Evolutionary conservation across 2,888 invertebrate species (phyloP), one percentile per base, ranked within the genome.

Genomic region (Stegophylla sp.): DNA sequence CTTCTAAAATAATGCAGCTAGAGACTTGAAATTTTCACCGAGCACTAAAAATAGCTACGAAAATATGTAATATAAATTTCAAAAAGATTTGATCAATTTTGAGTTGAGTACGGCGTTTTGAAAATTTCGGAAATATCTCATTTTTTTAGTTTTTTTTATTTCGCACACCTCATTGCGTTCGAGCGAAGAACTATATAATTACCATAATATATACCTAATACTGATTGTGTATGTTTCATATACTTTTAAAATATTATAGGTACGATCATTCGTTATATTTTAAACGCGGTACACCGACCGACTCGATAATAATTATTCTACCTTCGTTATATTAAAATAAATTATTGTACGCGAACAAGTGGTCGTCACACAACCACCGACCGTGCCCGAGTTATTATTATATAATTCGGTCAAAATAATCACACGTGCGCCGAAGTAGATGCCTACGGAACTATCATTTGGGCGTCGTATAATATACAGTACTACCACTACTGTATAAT

Each of bases 381-480:
- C 10, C 56, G 56, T 56, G 56, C 56, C 56, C 12, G 23, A 12
- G 56, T 56, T 56, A n/a, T n/a, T n/a, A n/a, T n/a, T n/a, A 56
- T 20, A 56, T 73, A 73, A 59, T 73, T 73, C 26, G 15, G 15
- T 61, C 23, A 28, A 73, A 59, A 59, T 51, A 63, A 56, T 56
- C 71, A 53, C 71, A 41, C 13, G n/a, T 26, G 74, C n/a, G n/a
- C 51, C 15, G 28, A 48, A 51, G 13, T 75, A 64, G 51, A 75
- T 64, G 74, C 74, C 74, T 75, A 74, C 28, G 45, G 34, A 63
- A 51, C 34, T 34, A 59, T 34, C 17, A 23, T 75, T 63, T 17
- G 63, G 74, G 74, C 74, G 63, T 56, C 26, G 20, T 17, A n/a
- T n/a, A n/a, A n/a, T n/a, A n/a, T n/a, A n/a, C n/a, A n/a, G n/a